Conservation (phyloP, 2,797 vertebrate species). For the Podarcis lilfordi region DNA sequence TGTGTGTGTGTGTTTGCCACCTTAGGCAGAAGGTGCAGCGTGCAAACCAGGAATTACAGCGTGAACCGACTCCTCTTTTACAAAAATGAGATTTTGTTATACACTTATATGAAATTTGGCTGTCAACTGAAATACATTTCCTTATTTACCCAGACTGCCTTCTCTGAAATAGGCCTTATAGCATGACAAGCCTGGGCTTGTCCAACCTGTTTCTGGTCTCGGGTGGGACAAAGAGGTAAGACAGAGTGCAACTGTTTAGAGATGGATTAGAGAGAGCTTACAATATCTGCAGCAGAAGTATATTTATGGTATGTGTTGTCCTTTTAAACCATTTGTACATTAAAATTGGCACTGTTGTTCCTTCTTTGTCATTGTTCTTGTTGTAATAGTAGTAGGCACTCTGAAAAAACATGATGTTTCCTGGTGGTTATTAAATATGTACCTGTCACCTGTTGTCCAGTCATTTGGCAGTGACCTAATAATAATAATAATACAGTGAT, state of each 20-base stretch:
- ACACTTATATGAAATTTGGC: background rate
- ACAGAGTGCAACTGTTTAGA: background rate
- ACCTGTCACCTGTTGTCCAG: background rate
- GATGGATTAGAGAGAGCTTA: background rate
- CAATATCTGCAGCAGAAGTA: background rate
- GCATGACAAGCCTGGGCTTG: background rate
- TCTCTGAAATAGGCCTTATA: background rate
- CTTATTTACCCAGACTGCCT: background rate
- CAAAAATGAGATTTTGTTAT: background rate
- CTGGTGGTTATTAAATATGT: background rate
- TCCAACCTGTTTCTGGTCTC: background rate
- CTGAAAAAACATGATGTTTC: too few species aligned
- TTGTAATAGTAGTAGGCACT: too few species aligned
- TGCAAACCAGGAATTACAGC: background rate
- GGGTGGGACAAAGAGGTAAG: background rate
- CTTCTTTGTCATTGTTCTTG: background rate
- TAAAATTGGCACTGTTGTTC: background rate
- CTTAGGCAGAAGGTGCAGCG: background rate
- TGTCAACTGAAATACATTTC: background rate
- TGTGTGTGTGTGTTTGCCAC: too few species aligned
- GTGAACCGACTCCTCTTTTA: background rate
- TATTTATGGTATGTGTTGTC: background rate
- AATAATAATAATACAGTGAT: too few species aligned
- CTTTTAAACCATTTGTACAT: background rate
- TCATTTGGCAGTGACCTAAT: background rate